phyloP scores from a whole-genome alignment of 2,113 vertebrate genomes.

The Sander lucioperca region DNA sequence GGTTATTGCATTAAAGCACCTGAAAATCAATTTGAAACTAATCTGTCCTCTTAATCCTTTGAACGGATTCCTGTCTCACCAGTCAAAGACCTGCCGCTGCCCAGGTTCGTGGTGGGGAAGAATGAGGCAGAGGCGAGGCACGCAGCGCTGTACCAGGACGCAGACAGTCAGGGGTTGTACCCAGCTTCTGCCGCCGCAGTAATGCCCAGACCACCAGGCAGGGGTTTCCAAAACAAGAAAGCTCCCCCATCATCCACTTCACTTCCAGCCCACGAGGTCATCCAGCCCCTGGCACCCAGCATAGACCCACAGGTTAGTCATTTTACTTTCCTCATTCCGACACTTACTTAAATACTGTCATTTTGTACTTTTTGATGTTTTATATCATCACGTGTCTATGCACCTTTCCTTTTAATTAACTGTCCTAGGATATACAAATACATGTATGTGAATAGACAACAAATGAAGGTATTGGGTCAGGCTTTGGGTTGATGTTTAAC shows the following conservation, averaged over 20 bases:
- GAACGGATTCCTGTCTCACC: conserved; percentile 54
- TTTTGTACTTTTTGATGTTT: neutral
- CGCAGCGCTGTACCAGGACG: conserved; percentile 90
- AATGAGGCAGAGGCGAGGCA: conserved; percentile 94
- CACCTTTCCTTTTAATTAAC: neutral
- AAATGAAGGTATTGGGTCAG: neutral
- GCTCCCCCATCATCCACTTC: conserved; percentile 65
- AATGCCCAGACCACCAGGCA: conserved; percentile 94
- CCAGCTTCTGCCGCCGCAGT: conserved; percentile 90
- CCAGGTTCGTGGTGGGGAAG: conserved; percentile 93
- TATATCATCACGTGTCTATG: too few relatives aligned
- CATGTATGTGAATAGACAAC: neutral
- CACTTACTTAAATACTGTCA: neutral
- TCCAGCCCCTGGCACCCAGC: conserved; percentile 87
- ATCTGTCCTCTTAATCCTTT: conserved; percentile 23
- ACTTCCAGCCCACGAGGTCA: conserved; percentile 91
- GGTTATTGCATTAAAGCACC: conserved; percentile 6
- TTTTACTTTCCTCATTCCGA: neutral
- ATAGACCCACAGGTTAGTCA: conserved; percentile 89
- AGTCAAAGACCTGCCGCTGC: conserved; percentile 97
- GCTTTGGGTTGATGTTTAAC: neutral
- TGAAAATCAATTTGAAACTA: conserved; percentile 5
- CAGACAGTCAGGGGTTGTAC: conserved; percentile 93
- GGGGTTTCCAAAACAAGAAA: conserved; percentile 93
- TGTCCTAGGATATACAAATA: neutral